phyloP scores from a whole-genome alignment of 2,888 invertebrate species.

The Apodemia mormo region DNA sequence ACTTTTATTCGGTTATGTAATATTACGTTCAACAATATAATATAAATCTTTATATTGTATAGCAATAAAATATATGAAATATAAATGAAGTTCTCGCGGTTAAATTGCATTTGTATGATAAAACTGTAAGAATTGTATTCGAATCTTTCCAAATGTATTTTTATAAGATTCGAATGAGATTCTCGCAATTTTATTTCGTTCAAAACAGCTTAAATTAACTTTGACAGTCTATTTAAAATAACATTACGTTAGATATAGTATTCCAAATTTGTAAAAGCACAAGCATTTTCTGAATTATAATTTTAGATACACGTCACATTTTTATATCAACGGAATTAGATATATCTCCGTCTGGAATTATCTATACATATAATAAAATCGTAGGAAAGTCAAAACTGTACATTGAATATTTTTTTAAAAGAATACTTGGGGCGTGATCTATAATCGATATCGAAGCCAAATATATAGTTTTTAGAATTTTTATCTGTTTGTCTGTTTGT shows the following conservation, averaged over 20 bases:
- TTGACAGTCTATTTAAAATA: not conserved
- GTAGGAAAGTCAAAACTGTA: too few relatives aligned
- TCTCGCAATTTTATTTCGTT: not conserved
- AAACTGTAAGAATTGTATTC: not conserved
- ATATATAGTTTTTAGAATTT: too few relatives aligned
- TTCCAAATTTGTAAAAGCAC: not conserved
- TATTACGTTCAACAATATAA: not conserved
- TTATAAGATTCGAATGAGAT: slow-evolving; percentile 1
- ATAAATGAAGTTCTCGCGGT: not conserved
- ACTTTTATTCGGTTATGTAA: too few relatives aligned
- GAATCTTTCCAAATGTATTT: not conserved
- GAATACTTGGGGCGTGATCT: too few relatives aligned
- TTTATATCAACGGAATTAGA: too few relatives aligned
- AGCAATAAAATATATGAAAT: not conserved
- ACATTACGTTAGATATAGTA: not conserved
- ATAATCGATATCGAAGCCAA: too few relatives aligned
- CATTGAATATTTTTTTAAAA: too few relatives aligned
- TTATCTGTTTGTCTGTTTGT: too few relatives aligned
- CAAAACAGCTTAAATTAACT: not conserved
- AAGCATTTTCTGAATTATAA: not conserved
- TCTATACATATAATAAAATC: too few relatives aligned
- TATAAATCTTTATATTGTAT: not conserved
- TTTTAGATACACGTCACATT: not conserved
- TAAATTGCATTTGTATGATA: not conserved
- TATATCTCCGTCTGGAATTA: too few relatives aligned